Evolutionary conservation across 1,140 invertebrate genomes (phyloP).

Genomic region (Notospermus geniculatus): DNA sequence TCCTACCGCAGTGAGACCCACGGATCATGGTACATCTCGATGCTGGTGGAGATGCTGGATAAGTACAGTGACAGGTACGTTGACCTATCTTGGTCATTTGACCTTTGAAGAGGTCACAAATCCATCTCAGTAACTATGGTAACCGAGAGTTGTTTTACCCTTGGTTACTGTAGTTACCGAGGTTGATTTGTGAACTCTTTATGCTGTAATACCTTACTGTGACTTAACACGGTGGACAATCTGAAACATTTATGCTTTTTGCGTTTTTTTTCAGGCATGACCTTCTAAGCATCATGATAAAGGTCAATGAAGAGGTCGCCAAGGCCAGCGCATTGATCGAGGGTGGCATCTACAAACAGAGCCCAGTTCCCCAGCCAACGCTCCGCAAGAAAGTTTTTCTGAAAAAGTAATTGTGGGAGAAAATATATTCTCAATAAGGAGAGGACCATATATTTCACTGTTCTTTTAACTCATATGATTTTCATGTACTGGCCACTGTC

Average conservation of each 20-base stretch:
- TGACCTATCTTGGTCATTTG: background rate
- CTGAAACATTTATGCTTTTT: too few species aligned
- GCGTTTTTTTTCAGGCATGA: slow-evolving; percentile 34
- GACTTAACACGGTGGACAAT: too few species aligned
- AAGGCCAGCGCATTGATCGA: slow-evolving; percentile 31
- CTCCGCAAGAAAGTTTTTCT: slow-evolving; percentile 40
- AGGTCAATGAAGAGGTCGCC: slow-evolving; percentile 39
- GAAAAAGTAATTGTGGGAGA: background rate
- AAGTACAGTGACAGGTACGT: slow-evolving; percentile 32
- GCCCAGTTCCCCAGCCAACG: slow-evolving; percentile 40
- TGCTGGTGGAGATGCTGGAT: slow-evolving; percentile 27
- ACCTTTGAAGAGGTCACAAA: too few species aligned
- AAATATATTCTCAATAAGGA: too few species aligned
- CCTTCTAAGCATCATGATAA: slow-evolving; percentile 34
- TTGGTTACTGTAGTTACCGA: too few species aligned
- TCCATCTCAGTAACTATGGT: too few species aligned
- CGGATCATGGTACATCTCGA: slow-evolving; percentile 43
- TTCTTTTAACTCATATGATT: too few species aligned
- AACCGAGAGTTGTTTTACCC: too few species aligned
- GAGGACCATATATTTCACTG: too few species aligned
- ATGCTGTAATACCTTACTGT: too few species aligned
- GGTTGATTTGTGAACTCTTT: too few species aligned
- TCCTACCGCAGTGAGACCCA: slow-evolving; percentile 32
- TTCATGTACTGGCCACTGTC: too few species aligned
- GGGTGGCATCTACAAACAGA: slow-evolving; percentile 35